Evolutionary conservation across 2,888 invertebrate genomes (phyloP), one percentile per base, ranked within the genome.

Genomic region (Gandaritis pyraliata): DNA sequence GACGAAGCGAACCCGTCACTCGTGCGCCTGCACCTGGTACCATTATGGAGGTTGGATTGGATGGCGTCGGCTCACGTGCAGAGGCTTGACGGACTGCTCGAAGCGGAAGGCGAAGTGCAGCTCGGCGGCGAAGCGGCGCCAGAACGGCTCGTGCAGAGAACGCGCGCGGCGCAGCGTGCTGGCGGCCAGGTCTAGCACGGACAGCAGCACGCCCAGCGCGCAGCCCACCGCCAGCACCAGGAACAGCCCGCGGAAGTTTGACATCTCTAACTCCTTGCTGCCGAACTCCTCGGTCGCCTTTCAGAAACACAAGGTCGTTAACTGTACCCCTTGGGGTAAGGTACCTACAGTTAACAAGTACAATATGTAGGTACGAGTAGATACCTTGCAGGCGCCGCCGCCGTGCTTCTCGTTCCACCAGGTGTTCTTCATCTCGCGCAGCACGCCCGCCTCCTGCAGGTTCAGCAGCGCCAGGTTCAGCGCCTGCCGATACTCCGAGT

Each of bases 331-430:
- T 4, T 29, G 6, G 6, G 4, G 29, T 29, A 29, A 29, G n/a
- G n/a, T n/a, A n/a, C n/a, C n/a, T n/a, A n/a, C n/a, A n/a, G n/a
- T n/a, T n/a, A n/a, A n/a, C n/a, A n/a, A n/a, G n/a, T n/a, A n/a
- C n/a, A n/a, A n/a, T n/a, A 8, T 33, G 39, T 8, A 10, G 45
- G 45, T 12, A 11, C 8, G 15, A 23, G 10, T 10, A 18, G 45
- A 16, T 86, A 95, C 95, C 85, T 93, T 90, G 81, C 96, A 96
- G 43, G 94, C 94, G 58, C 95, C 95, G 39, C 95, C 96, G 13
- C 95, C 96, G 68, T 95, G 93, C 85, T 95, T 95, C 85, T 97
- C 96, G 79, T 96, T 95, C 98, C 98, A 98, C 98, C 98, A 98
- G 79, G 95, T 95, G 61, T 95, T 94, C 87, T 97, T 97, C 88